Conservation (phyloP, 2,888 invertebrate species). For the Cyaniris semiargus region DNA sequence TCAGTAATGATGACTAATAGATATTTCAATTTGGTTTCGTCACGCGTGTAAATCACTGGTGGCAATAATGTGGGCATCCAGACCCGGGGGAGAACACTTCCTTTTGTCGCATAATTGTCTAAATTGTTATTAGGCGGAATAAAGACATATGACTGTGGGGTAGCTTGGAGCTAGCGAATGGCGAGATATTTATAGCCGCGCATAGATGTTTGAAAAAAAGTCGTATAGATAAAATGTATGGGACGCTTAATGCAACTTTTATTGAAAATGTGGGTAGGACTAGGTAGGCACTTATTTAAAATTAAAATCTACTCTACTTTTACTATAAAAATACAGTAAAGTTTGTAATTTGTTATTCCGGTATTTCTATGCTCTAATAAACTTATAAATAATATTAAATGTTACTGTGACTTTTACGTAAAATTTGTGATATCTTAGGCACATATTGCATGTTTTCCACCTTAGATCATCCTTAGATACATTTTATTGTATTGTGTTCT, state of each 20-base stretch:
- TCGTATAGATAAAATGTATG: not conserved
- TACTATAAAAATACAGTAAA: no score
- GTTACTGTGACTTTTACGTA: not conserved
- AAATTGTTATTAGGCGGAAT: conserved; percentile 80
- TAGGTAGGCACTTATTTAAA: no score
- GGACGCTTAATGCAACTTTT: not conserved
- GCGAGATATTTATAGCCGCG: conserved; percentile 60
- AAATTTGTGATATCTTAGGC: not conserved
- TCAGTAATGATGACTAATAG: conserved; percentile 22
- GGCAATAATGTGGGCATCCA: conserved; percentile 72
- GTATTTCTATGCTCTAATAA: not conserved
- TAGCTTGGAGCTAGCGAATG: conserved; percentile 32
- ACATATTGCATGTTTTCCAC: not conserved
- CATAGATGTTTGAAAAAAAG: conserved; percentile 8
- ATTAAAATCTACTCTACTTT: no score
- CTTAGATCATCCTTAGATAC: not conserved
- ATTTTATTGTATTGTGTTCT: not conserved
- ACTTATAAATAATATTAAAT: not conserved
- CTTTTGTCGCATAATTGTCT: conserved; percentile 78
- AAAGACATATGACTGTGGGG: conserved; percentile 75
- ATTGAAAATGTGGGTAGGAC: not conserved
- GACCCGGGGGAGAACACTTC: conserved; percentile 72
- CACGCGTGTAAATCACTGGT: conserved; percentile 67
- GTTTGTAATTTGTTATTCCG: not conserved
- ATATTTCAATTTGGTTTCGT: conserved; percentile 51